Percentiles rank a stretch among this genome's conserved stretches.
These are phyloP conservation scores for Suricata suricatta DNA, from an alignment of 2,113 vertebrate genomes.

Conservation along the genomic window DNA sequence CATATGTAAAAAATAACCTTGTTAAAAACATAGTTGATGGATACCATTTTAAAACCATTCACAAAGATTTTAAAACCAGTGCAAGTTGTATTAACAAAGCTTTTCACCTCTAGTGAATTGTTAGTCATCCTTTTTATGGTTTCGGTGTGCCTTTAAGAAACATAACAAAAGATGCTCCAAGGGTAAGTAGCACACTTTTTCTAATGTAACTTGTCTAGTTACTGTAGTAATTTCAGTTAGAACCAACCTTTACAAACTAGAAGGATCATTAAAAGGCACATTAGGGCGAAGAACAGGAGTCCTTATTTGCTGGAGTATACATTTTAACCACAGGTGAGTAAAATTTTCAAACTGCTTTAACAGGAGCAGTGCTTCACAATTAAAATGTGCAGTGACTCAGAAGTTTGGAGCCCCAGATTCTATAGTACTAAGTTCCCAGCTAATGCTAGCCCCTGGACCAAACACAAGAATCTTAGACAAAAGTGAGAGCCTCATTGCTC, in stretches of 20 bases:
- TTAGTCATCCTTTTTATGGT: conserved; percentile 66
- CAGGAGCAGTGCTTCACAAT: not conserved
- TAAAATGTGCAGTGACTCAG: not conserved
- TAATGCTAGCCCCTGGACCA: not conserved
- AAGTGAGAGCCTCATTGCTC: not conserved
- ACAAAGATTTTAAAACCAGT: conserved; percentile 77
- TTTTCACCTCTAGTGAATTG: conserved; percentile 68
- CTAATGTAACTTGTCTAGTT: not conserved
- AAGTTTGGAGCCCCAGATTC: not conserved
- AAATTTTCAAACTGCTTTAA: conserved; percentile 45
- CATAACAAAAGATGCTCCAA: conserved; percentile 68
- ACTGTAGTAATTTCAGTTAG: not conserved
- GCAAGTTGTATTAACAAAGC: conserved; percentile 76
- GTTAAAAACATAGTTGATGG: conserved; percentile 79
- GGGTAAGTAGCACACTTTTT: conserved; percentile 7
- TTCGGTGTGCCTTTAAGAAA: conserved; percentile 68
- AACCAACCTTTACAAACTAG: not conserved
- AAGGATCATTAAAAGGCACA: conserved; percentile 37
- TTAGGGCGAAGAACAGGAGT: not conserved
- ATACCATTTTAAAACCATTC: conserved; percentile 75
- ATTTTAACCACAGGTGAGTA: conserved; percentile 42
- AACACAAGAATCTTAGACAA: not conserved
- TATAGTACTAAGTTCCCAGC: not conserved
- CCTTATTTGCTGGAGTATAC: conserved; percentile 39
- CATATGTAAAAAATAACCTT: conserved; percentile 75